Evolutionary conservation across 2,888 invertebrate species (phyloP), one percentile per base, ranked within the genome.

Genomic region (Timema podura): DNA sequence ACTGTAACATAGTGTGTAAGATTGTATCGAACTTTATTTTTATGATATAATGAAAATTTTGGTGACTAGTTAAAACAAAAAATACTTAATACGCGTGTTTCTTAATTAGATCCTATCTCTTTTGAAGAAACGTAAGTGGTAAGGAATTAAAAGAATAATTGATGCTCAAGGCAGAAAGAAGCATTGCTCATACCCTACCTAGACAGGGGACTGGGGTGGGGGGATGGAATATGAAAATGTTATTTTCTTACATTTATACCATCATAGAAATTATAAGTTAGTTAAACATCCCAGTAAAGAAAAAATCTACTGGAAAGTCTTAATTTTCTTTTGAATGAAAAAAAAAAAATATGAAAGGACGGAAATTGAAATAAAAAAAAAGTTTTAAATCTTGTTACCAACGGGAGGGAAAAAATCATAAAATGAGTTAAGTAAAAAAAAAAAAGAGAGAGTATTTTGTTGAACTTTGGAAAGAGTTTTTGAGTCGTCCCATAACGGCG

Each of bases 221-320:
- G 30, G 30, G 30, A 3, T 2, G 30, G 30, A 30, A 30, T 61
- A 61, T 61, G 61, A 45, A 61, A 61, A 61, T 45, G 61, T 61
- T 61, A 61, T 61, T 61, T 61, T 13, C n/a, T 30, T 30, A 30
- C 30, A n/a, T 30, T 30, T 30, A 2, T 30, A 30, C 61, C 61
- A 61, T 61, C 61, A 30, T 30, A 45, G 61, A 61, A 61, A 51
- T n/a, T n/a, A 61, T 61, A 61, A 61, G 61, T 61, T 61, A 61
- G 45, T 61, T 61, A 16, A 16, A 61, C 16, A 61, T 16, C 16
- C 30, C 44, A 30, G 61, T 30, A 61, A 9, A 11, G 44, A 69
- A 66, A 54, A 69, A 69, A 69, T 65, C 69, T 65, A 57, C 65
- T n/a, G 65, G 57, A 66, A 71, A 71, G 65, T 71, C 68, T 65